Evolutionary conservation across 2,113 vertebrate species (phyloP), one percentile per base, ranked within the genome.

Genomic region (Trinectes maculatus): DNA sequence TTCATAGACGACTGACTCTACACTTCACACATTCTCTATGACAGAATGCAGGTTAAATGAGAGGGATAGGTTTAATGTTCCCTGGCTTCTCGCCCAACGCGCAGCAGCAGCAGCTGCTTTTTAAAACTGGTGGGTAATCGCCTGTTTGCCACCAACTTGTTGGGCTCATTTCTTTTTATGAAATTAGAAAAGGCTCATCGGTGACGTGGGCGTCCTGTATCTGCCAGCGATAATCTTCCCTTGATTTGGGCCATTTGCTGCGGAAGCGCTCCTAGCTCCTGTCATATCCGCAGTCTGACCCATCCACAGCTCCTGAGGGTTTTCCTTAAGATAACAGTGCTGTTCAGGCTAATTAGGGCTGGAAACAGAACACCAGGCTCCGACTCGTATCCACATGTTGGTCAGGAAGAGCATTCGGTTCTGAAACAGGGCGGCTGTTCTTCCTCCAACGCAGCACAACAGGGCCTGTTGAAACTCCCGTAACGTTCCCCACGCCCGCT

Each of bases 381-480:
- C 59, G 53, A 76, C 52, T 77, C 69, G 59, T 65, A 72, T 84
- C 74, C 71, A 74, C 70, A 80, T 76, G 80, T 79, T 71, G 66
- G 69, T 76, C 82, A 75, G 71, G 66, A 78, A 77, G 64, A 52
- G 68, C 9, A 1, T 37, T 52, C 6, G 3, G 39, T 39, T 69
- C 72, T 71, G 65, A 81, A 28, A 67, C 44, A 11, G 26, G 63
- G 82, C 86, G 84, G 82, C 82, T 89, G 86, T 75, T 64, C 72
- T 61, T 52, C 19, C 36, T 65, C 69, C 82, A 75, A 53, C 34
- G 61, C 39, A 44, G 46, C 43, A 40, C 25, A 77, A 37, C 36
- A 29, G 63, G 26, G 59, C 51, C 19, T 15, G 58, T n/a, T n/a
- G n/a, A n/a, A n/a, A 44, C 66, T 40, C 64, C 16, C 13, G 59